These are phyloP conservation scores for Lepetodrilus schrolli DNA, from an alignment of 2,888 invertebrate species.

Conservation along the genomic window DNA sequence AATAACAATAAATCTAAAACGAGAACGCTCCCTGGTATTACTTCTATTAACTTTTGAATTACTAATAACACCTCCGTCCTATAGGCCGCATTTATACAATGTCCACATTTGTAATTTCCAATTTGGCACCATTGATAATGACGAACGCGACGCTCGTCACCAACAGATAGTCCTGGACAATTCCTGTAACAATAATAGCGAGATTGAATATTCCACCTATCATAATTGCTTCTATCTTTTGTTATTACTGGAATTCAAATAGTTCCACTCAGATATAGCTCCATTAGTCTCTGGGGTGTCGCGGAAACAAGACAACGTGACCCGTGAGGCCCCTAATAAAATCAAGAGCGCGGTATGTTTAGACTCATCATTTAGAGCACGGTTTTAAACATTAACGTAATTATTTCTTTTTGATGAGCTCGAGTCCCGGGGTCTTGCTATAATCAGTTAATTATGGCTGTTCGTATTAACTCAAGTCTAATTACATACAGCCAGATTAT, in stretches of 20 bases:
- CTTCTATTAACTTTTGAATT: no score
- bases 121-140: no score
- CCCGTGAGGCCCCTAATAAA: background rate
- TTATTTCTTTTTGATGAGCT: background rate
- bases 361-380: background rate
- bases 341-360: background rate
- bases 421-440: background rate
- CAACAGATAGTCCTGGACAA: background rate
- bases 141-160: background rate
- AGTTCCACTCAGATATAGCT: constrained; percentile 2
- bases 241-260: constrained; percentile 9
- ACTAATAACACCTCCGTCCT: no score
- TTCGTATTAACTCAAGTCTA: constrained; percentile 19
- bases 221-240: constrained; percentile 12
- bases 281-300: background rate
- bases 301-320: background rate
- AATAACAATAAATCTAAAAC: no score
- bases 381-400: background rate
- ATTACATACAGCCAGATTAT: constrained; percentile 23
- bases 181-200: background rate
- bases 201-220: constrained; percentile 19
- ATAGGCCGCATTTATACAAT: no score
- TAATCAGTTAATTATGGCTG: constrained; percentile 15
- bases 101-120: no score
- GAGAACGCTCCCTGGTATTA: no score